Conservation (phyloP, 1,140 invertebrate species). For the Drosophila ercepeae region DNA sequence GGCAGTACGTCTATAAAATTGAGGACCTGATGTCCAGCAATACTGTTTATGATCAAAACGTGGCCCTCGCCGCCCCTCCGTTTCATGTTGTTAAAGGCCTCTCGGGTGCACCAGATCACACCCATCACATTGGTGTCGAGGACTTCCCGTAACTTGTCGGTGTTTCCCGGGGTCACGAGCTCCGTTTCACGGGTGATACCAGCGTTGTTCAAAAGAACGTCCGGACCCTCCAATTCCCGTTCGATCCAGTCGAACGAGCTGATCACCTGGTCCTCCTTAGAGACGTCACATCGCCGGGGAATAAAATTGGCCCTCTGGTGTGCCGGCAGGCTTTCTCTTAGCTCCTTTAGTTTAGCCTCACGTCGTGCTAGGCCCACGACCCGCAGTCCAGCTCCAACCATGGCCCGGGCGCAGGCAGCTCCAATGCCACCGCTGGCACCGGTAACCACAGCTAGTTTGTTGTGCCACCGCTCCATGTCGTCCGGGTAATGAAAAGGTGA, state of each 20-base stretch:
- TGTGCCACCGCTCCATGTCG: slow-evolving; percentile 80
- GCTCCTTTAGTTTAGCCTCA: slow-evolving; percentile 85
- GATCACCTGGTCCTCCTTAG: slow-evolving; percentile 87
- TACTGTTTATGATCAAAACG: slow-evolving; percentile 84
- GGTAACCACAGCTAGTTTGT: slow-evolving; percentile 80
- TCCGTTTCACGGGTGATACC: slow-evolving; percentile 85
- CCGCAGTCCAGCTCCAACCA: slow-evolving; percentile 85
- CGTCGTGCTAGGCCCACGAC: slow-evolving; percentile 90
- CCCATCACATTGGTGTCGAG: slow-evolving; percentile 90
- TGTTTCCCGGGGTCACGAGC: slow-evolving; percentile 84
- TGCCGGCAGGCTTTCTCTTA: slow-evolving; percentile 59
- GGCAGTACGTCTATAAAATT: slow-evolving; percentile 81
- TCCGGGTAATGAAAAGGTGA: slow-evolving; percentile 11
- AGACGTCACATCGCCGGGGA: slow-evolving; percentile 86
- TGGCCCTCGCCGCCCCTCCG: slow-evolving; percentile 87
- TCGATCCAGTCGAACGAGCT: slow-evolving; percentile 88
- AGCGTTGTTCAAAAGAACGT: slow-evolving; percentile 91
- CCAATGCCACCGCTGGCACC: slow-evolving; percentile 86
- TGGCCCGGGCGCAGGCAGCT: slow-evolving; percentile 81
- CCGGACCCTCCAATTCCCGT: slow-evolving; percentile 86
- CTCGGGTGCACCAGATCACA: slow-evolving; percentile 87
- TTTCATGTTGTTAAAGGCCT: slow-evolving; percentile 88
- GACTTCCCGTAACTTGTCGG: slow-evolving; percentile 78
- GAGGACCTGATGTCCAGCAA: slow-evolving; percentile 78
- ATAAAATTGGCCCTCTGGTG: slow-evolving; percentile 83